Conservation (phyloP, 2,113 vertebrate genomes). For the Caranx ignobilis region DNA sequence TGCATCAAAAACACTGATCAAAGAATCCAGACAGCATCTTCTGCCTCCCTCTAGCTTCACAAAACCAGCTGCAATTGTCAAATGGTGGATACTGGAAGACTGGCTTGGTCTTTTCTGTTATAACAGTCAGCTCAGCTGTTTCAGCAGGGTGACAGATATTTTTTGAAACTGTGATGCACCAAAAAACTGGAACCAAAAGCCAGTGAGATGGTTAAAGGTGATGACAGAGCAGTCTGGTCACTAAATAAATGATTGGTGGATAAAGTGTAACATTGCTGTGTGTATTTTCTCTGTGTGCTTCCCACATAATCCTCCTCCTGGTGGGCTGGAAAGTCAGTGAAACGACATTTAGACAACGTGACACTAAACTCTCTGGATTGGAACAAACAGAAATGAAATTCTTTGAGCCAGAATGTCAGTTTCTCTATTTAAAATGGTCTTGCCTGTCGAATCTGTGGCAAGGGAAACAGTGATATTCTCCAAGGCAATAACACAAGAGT, state of each 20-base stretch:
- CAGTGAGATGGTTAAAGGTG: not conserved
- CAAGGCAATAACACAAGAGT: not conserved
- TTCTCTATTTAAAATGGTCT: slow-evolving; percentile 17
- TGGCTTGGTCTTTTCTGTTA: not conserved
- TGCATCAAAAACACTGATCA: not conserved
- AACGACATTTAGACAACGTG: slow-evolving; percentile 25
- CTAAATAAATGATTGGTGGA: slow-evolving; percentile 34
- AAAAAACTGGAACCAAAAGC: not conserved
- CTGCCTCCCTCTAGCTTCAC: not conserved
- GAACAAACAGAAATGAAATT: slow-evolving; percentile 48
- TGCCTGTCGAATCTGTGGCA: not conserved
- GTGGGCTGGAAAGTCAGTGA: slow-evolving; percentile 3
- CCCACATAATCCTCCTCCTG: slow-evolving; percentile 30
- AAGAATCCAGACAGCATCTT: not conserved
- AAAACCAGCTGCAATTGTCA: slow-evolving; percentile 25
- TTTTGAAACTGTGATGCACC: not conserved
- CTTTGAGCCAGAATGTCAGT: not conserved
- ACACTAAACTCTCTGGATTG: slow-evolving; percentile 17
- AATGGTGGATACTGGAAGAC: slow-evolving; percentile 2
- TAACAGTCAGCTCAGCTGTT: not conserved
- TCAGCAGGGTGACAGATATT: slow-evolving; percentile 11
- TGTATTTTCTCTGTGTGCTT: slow-evolving; percentile 32
- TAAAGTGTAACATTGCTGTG: slow-evolving; percentile 27
- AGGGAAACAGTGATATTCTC: slow-evolving; percentile 5
- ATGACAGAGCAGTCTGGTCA: not conserved